These are phyloP conservation scores for Falco cherrug DNA, from an alignment of 2,797 vertebrate genomes.

Conservation along the genomic window DNA sequence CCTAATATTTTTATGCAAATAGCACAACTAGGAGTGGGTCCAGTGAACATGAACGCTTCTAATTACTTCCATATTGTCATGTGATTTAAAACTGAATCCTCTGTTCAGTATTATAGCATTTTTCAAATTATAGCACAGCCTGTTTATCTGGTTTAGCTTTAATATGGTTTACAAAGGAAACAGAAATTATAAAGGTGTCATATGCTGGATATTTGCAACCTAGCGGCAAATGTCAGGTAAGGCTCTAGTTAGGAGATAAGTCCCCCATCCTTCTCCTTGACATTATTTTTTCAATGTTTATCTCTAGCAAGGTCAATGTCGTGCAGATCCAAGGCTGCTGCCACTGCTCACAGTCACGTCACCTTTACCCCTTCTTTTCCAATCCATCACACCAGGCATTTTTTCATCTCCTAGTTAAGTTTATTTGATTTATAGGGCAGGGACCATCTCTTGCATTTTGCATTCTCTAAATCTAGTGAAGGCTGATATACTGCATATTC, in stretches of 20 bases:
- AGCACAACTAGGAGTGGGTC: neutral
- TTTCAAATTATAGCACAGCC: neutral
- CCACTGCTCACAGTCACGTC: neutral
- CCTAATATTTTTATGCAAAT: constrained; percentile 45
- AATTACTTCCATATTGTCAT: neutral
- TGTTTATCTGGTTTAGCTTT: neutral
- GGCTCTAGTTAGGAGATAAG: neutral
- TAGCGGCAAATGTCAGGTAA: neutral
- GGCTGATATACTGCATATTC: neutral
- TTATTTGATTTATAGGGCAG: neutral
- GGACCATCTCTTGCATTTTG: neutral
- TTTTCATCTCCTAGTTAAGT: neutral
- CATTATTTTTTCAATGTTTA: neutral
- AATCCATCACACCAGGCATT: neutral
- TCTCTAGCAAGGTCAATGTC: neutral
- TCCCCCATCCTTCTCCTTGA: neutral
- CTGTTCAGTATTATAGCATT: neutral
- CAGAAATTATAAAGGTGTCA: neutral
- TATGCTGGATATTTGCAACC: neutral
- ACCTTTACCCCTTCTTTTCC: neutral
- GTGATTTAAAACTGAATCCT: constrained; percentile 19
- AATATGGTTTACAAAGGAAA: neutral
- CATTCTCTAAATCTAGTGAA: neutral
- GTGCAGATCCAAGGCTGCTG: neutral
- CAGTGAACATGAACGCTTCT: neutral